Percentiles rank a stretch among this genome's conserved stretches.
phyloP scores from a whole-genome alignment of 1,140 invertebrate genomes.

The Drosophila obscura region DNA sequence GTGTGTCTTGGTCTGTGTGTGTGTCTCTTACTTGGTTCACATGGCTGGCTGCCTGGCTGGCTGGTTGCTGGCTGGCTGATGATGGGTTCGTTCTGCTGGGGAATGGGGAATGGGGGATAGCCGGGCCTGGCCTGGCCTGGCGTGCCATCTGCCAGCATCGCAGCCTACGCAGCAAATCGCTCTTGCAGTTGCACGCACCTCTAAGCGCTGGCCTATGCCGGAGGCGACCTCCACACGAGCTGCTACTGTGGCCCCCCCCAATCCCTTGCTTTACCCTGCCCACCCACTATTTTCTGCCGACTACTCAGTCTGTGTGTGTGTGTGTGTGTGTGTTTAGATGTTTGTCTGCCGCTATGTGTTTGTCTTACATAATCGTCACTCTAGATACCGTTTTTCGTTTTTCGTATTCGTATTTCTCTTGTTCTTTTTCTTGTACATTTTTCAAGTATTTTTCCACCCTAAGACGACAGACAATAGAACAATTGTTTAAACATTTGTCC shows the following conservation, averaged over 20 bases:
- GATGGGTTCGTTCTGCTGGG: slow-evolving; percentile 14
- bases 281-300: background rate
- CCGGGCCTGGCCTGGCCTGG: slow-evolving; percentile 11
- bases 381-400: slow-evolving; percentile 71
- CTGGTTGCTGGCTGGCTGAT: slow-evolving; percentile 41
- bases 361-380: slow-evolving; percentile 82
- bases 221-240: slow-evolving; percentile 61
- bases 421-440: slow-evolving; percentile 30
- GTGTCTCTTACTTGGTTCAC: slow-evolving; percentile 50
- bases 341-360: slow-evolving; percentile 64
- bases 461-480: slow-evolving; percentile 77
- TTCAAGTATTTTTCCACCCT: slow-evolving; percentile 64
- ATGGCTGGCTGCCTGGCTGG: slow-evolving; percentile 56
- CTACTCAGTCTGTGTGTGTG: background rate
- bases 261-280: too few relatives aligned
- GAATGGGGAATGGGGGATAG: background rate
- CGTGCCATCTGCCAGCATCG: slow-evolving; percentile 49
- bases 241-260: slow-evolving; percentile 28
- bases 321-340: slow-evolving; percentile 67
- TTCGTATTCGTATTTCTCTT: slow-evolving; percentile 25
- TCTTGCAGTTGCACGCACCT: slow-evolving; percentile 61
- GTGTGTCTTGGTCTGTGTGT: slow-evolving; percentile 13
- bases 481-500: slow-evolving; percentile 78
- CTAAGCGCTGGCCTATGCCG: slow-evolving; percentile 24
- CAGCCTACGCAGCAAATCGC: slow-evolving; percentile 14